Conservation (phyloP, 2,888 invertebrate genomes). For the Agrochola litura region DNA sequence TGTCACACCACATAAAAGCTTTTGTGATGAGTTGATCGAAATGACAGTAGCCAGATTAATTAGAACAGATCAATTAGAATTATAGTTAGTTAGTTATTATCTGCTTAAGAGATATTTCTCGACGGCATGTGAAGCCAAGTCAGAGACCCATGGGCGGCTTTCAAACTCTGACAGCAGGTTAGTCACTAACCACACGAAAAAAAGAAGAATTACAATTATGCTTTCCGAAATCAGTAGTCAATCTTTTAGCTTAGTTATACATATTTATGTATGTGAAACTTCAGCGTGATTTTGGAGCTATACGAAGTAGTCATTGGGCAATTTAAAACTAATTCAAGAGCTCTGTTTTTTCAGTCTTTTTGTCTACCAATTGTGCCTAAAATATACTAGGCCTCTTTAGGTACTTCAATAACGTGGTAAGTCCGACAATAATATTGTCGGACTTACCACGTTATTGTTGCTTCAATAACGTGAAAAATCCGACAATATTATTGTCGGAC, state of each 20-base stretch:
- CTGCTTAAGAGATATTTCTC: no score
- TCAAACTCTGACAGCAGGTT: no score
- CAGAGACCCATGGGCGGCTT: no score
- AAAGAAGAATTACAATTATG: neutral
- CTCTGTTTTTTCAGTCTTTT: neutral
- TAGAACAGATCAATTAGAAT: neutral
- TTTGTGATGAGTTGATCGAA: neutral
- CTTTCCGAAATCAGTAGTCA: neutral
- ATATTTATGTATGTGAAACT: neutral
- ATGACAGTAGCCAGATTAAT: neutral
- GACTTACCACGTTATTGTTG: no score
- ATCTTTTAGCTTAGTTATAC: neutral
- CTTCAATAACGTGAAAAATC: no score
- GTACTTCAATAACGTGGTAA: no score
- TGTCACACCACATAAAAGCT: neutral
- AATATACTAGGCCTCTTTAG: no score
- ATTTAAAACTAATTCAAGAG: neutral
- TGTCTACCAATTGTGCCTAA: neutral
- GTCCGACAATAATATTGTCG: no score
- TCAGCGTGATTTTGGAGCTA: neutral
- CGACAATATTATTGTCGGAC: no score
- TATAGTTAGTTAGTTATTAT: no score
- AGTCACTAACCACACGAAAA: no score
- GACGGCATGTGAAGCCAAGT: no score
- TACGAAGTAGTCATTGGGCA: neutral